Evolutionary conservation across 2,797 vertebrate species (phyloP).

Genomic region (Gymnopithys bicolor): DNA sequence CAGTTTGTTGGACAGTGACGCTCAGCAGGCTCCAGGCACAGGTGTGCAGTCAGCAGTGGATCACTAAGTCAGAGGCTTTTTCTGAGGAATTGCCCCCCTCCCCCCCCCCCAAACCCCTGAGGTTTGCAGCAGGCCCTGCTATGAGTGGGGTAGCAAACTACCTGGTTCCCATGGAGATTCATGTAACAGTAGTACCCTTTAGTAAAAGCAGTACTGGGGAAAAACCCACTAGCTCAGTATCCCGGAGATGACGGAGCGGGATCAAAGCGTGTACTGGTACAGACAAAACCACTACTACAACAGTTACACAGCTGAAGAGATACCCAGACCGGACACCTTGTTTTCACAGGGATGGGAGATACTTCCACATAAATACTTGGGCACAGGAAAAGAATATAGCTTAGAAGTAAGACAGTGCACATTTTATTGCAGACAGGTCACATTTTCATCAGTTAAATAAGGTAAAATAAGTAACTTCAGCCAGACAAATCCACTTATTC

Average conservation of each 20-base stretch:
- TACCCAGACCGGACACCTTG: background rate
- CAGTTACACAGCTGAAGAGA: background rate
- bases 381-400: background rate
- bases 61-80: rapidly evolving
- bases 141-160: rapidly evolving
- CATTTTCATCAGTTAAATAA: slow-evolving; percentile 54
- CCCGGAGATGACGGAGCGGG: rapidly evolving
- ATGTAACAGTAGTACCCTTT: rapidly evolving
- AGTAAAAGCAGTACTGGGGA: background rate
- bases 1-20: rapidly evolving
- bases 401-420: background rate
- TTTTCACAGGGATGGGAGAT: background rate
- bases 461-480: slow-evolving; percentile 52
- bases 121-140: rapidly evolving
- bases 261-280: rapidly evolving
- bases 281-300: background rate
- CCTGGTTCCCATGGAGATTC: background rate
- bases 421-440: slow-evolving; percentile 64
- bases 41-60: rapidly evolving
- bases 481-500: slow-evolving; percentile 29
- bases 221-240: background rate
- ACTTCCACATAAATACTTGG: background rate
- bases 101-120: background rate
- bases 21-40: rapidly evolving
- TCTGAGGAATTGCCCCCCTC: background rate